Percentiles rank a stretch among this genome's conserved stretches.
phyloP scores from a whole-genome alignment of 92 coral and sea anemone genomes.

The Phenganax subtilis region DNA sequence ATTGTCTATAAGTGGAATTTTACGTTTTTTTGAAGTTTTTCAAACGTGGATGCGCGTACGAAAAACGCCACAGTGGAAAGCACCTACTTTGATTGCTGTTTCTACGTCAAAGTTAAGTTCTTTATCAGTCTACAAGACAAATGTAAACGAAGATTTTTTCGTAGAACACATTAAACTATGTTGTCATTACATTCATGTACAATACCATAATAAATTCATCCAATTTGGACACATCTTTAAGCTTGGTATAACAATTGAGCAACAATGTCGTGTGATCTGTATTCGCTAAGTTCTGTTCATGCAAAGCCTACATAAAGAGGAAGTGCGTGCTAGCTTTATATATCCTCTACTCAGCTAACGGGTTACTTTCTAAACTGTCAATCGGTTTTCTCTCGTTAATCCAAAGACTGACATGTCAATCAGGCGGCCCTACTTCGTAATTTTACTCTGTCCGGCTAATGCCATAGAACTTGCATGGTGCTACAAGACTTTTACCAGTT shows the following conservation, averaged over 20 bases:
- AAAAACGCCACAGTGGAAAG: neutral
- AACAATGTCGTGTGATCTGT: constrained; percentile 92
- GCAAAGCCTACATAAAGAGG: constrained; percentile 61
- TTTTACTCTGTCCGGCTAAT: too few species aligned
- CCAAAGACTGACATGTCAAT: too few species aligned
- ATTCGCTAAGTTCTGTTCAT: constrained; percentile 89
- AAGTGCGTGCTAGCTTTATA: neutral
- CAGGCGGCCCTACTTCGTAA: too few species aligned
- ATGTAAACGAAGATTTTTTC: neutral
- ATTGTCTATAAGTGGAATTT: too few species aligned
- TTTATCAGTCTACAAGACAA: constrained; percentile 67
- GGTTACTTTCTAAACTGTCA: too few species aligned
- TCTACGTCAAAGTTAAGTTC: constrained; percentile 96
- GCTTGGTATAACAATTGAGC: constrained; percentile 89
- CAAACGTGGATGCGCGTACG: neutral
- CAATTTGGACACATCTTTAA: constrained; percentile 82
- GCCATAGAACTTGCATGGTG: too few species aligned
- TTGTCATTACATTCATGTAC: neutral
- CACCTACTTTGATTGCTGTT: constrained; percentile 84
- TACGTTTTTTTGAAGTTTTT: too few species aligned
- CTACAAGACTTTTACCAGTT: too few species aligned
- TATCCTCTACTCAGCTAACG: too few species aligned
- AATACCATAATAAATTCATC: constrained; percentile 94
- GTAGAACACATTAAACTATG: neutral
- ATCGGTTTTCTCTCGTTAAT: too few species aligned